phyloP scores from a whole-genome alignment of 2,113 vertebrate genomes.

The Rhea americana region DNA sequence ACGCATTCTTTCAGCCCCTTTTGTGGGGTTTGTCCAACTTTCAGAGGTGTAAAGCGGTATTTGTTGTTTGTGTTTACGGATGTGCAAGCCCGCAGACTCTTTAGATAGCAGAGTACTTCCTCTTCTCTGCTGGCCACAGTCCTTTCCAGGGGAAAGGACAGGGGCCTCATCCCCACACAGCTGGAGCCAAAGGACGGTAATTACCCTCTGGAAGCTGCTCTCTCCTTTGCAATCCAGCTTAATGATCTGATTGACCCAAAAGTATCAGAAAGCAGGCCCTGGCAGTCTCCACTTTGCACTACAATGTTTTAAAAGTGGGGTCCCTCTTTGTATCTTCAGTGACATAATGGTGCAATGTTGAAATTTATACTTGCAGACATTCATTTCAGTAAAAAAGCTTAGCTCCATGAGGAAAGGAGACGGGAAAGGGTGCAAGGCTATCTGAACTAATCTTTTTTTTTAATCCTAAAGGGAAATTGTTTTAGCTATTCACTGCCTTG shows the following conservation, averaged over 20 bases:
- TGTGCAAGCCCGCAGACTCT: background rate
- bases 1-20: background rate
- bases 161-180: background rate
- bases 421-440: background rate
- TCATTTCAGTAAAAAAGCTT: background rate
- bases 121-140: background rate
- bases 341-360: background rate
- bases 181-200: background rate
- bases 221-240: background rate
- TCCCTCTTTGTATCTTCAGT: background rate
- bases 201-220: background rate
- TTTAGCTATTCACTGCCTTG: background rate
- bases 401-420: background rate
- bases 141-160: background rate
- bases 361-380: background rate
- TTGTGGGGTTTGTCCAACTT: background rate
- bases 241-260: background rate
- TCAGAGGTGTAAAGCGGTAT: background rate
- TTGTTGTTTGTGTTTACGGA: background rate
- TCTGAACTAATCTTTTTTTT: background rate
- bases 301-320: background rate
- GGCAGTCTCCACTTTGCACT: background rate
- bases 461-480: background rate
- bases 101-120: background rate
- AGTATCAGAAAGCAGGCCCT: background rate